phyloP scores from a whole-genome alignment of 2,797 vertebrate species.

The Gephyroberyx darwinii region DNA sequence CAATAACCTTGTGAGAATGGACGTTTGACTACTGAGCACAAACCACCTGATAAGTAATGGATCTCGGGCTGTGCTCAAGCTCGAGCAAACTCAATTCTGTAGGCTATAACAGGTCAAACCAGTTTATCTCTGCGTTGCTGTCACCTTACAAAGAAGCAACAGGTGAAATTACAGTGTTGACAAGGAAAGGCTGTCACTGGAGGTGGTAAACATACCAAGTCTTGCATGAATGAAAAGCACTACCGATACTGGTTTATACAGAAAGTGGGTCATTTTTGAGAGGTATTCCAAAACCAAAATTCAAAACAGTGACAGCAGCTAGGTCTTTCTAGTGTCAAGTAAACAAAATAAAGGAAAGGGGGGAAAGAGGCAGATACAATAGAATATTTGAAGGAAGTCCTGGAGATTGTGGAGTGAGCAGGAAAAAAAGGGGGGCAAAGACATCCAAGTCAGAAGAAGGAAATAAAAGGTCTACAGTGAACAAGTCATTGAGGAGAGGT shows the following conservation, averaged over 20 bases:
- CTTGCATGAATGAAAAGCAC: too few species aligned
- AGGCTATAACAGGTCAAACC: background rate
- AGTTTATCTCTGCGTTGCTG: background rate
- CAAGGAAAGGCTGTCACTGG: background rate
- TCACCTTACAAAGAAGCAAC: background rate
- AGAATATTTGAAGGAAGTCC: background rate
- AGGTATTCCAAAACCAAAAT: too few species aligned
- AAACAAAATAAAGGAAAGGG: background rate
- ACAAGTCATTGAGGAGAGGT: background rate
- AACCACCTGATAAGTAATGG: conserved; percentile 37
- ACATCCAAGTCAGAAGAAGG: too few species aligned
- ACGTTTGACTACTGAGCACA: conserved; percentile 42
- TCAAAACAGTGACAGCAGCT: too few species aligned
- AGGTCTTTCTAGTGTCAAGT: too few species aligned
- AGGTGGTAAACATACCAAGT: too few species aligned
- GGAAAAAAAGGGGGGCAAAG: background rate
- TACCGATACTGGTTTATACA: too few species aligned
- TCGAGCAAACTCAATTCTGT: background rate
- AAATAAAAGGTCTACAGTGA: background rate
- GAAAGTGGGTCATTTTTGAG: too few species aligned
- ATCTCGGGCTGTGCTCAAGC: conserved; percentile 1
- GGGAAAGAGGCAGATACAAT: background rate
- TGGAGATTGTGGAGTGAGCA: background rate
- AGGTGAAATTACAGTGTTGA: background rate
- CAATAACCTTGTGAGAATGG: conserved; percentile 64